Base-by-base conservation (phyloP, 1,140 invertebrate genomes). In the Papilio glaucus region DNA sequence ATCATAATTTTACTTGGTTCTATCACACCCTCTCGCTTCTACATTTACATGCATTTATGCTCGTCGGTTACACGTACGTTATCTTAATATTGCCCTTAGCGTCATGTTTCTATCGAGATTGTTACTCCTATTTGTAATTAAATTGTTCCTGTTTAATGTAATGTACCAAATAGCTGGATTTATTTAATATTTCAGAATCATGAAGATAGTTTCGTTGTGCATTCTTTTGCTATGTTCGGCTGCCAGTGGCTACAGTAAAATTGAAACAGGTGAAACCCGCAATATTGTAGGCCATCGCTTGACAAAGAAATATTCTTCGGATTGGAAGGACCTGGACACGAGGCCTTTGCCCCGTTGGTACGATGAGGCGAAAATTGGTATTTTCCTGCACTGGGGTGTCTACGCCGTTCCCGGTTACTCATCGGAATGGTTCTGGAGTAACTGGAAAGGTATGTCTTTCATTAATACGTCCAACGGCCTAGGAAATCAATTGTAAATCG, bases 301-400 rank as follows among this genome's bases (percentile, higher is more conserved):
- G 1, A n/a, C 61, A 39, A 82, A 83, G 26, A 81, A 69, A 29
- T 92, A 86, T 79, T 33, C 72, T 60, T 95, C 97, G 4, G 95
- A 94, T 41, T 99, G 98, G 98, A 89, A 95, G 0, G 98, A 97
- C 84, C 88, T 99, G 73, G 98, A 99, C 84, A 94, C 92, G 8
- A 93, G 98, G 57, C 96, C 97, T 0, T 81, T 98, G 49, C 98
- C 98, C 0, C 18, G 80, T 9, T 99, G 98, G 98, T 99, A 97
- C 82, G 98, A 98, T 82, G 93, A 97, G 63, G 96, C 95, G 0
- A 99, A 99, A 93, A 94, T 99, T 76, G 98, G 98, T 18, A 98
- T 99, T 72, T 99, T 99, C 84, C 93, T 98, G 41, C 98, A 99
- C 81, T 99, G 98, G 97, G 98, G 98, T 3, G 96, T 99, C 0